Base-by-base conservation (phyloP, 2,113 vertebrate genomes). In the Equus quagga region DNA sequence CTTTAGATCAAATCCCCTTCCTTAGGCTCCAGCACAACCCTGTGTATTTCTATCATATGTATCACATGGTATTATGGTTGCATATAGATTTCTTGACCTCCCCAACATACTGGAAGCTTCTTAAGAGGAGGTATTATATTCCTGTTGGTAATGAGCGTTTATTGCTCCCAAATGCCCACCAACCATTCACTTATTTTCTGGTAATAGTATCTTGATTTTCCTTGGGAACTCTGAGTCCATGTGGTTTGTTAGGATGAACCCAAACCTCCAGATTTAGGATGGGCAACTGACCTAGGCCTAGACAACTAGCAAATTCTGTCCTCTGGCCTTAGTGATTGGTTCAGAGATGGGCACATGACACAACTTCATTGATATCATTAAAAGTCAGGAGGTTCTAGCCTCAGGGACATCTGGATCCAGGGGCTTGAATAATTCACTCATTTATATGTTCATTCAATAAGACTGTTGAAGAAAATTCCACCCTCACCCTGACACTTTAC, bases 361-460 rank as follows among this genome's bases (percentile, higher is more conserved):
- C 64, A 69, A 14, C 0, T 41, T 49, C 46, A 75, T 2, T 79
- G 73, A 78, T 18, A 8, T 36, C 62, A 79, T 1, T 33, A 31
- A 33, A 70, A 6, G 6, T 56, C 58, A 4, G 14, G 17, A 44
- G 13, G 26, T 49, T 75, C 41, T 62, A 14, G 41, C 8, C n/a
- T 75, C 17, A 19, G 31, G 33, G 80, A 67, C 72, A 93, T 15
- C 5, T 9, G 12, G 62, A 72, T 62, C 19, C 62, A 87, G 75
- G 12, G 51, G 24, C 72, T 92, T 97, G 75, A 78, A 73, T 10
- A 86, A 62, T 79, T 90, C 31, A 73, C 79, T 94, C 36, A 79
- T 65, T 44, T 64, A 28, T 49, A 87, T 41, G 24, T 69, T 67
- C 33, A 73, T 36, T 91, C 58, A 78, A 23, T n/a, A 78, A 72